phyloP scores from a whole-genome alignment of 2,888 invertebrate species.

The Nemapogon koenigi region DNA sequence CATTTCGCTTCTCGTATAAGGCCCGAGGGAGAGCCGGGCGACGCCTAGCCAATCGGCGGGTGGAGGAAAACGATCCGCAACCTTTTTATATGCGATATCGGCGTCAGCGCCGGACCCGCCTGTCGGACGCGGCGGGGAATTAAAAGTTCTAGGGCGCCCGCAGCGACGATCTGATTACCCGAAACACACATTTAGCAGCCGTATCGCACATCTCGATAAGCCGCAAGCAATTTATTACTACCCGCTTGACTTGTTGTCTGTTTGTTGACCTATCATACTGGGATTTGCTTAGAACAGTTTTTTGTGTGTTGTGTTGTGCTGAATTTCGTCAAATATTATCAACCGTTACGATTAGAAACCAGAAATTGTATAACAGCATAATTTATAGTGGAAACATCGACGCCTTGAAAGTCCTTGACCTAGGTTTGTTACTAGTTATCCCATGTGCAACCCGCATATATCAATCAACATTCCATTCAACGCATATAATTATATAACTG shows the following conservation, averaged over 20 bases:
- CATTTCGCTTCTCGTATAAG: conserved; percentile 71
- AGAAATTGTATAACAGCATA: too few species aligned
- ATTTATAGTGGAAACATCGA: too few species aligned
- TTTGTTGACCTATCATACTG: conserved; percentile 18
- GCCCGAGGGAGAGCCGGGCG: conserved; percentile 66
- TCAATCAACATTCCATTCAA: too few species aligned
- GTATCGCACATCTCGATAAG: conserved; percentile 53
- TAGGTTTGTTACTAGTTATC: too few species aligned
- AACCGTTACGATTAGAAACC: too few species aligned
- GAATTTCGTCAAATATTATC: too few species aligned
- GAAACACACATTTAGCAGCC: conserved; percentile 48
- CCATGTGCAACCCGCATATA: too few species aligned
- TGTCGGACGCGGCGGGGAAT: conserved; percentile 40
- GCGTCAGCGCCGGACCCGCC: conserved; percentile 44
- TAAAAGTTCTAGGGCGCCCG: conserved; percentile 49
- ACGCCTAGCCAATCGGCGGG: conserved; percentile 70
- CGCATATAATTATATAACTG: too few species aligned
- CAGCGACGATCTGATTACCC: conserved; percentile 56
- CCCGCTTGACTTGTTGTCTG: conserved; percentile 39
- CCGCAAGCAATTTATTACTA: conserved; percentile 46
- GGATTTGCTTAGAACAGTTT: too few species aligned
- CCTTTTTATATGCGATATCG: conserved; percentile 63
- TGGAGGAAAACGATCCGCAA: conserved; percentile 62
- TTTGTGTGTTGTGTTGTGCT: background rate
- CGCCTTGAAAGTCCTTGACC: too few species aligned